phyloP scores from a whole-genome alignment of 2,888 invertebrate genomes.

The Drosophila vallismaia region DNA sequence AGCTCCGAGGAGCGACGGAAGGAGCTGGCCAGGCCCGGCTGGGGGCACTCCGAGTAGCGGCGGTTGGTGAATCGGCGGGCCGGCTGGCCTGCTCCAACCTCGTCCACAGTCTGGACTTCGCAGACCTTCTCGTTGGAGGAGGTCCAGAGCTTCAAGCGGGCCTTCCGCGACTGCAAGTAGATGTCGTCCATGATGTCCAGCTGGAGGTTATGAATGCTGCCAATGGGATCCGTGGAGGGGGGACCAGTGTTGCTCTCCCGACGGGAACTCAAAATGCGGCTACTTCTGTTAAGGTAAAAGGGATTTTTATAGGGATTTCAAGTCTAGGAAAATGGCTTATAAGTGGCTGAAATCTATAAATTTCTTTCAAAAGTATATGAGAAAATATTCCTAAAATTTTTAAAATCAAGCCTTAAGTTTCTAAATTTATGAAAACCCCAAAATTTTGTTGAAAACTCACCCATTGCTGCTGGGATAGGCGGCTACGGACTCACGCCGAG shows the following conservation, averaged over 20 bases:
- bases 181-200: slow-evolving; percentile 95
- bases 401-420: too few species aligned
- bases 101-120: slow-evolving; percentile 92
- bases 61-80: slow-evolving; percentile 86
- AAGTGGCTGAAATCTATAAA: too few species aligned
- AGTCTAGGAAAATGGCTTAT: too few species aligned
- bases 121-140: slow-evolving; percentile 92
- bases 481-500: slow-evolving; percentile 92
- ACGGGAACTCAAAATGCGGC: slow-evolving; percentile 80
- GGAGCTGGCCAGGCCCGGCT: slow-evolving; percentile 66
- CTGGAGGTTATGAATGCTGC: slow-evolving; percentile 92
- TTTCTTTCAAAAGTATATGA: neutral
- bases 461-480: slow-evolving; percentile 87
- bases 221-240: slow-evolving; percentile 89
- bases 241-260: slow-evolving; percentile 86
- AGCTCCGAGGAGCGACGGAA: slow-evolving; percentile 89
- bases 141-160: slow-evolving; percentile 93
- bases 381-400: too few species aligned
- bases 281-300: slow-evolving; percentile 59
- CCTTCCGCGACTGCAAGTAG: slow-evolving; percentile 90
- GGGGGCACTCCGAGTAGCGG: slow-evolving; percentile 90
- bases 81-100: slow-evolving; percentile 85
- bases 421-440: too few species aligned
- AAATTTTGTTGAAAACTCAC: slow-evolving; percentile 72
- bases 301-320: too few species aligned